Evolutionary conservation across 30 jellyfish, hydroid and myxozoan genomes (phyloP), one percentile per base, ranked within the genome.

Genomic region (Hydra vulgaris): DNA sequence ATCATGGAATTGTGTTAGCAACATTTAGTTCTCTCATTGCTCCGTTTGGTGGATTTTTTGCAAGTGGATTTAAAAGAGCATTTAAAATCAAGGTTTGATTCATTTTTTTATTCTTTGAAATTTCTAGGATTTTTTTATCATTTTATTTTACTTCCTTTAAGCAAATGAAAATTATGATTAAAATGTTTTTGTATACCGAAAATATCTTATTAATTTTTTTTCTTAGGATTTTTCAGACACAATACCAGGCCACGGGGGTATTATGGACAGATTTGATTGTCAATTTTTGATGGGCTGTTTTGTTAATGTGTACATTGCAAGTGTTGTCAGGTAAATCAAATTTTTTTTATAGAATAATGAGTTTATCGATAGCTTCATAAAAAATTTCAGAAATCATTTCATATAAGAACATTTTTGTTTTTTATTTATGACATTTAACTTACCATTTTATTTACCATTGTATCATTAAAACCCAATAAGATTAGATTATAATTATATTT

Each of bases 191-290:
- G n/a, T n/a, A n/a, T n/a, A n/a, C n/a, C n/a, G n/a, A n/a, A n/a
- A n/a, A n/a, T n/a, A n/a, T n/a, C n/a, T n/a, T n/a, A n/a, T 40
- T 40, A 40, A 18, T 71, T 21, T 40, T 71, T 72, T 74, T 20
- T 52, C 23, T 20, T 74, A 94, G 99, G 99, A 94, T 77, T 94
- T 94, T 83, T 96, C 96, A 15, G 96, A 94, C 73, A 81, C 96
- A 8, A 94, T 94, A 79, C 99, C 99, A 7, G 99, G 99, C 16
- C 99, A 94, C 70, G 99, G 99, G 0, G 99, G 99, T 23, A 88
- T 94, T 0, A 82, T 94, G 95, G 99, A 94, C 85, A 54, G 99
- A 15, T 84, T 94, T 52, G 99, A 94, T 83, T 94, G 99, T 71
- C 99, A 94, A 71, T 88, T 80, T 70, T 54, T 94, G 87, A 94